Conservation (phyloP, 2,113 vertebrate species). For the Alosa alosa region DNA sequence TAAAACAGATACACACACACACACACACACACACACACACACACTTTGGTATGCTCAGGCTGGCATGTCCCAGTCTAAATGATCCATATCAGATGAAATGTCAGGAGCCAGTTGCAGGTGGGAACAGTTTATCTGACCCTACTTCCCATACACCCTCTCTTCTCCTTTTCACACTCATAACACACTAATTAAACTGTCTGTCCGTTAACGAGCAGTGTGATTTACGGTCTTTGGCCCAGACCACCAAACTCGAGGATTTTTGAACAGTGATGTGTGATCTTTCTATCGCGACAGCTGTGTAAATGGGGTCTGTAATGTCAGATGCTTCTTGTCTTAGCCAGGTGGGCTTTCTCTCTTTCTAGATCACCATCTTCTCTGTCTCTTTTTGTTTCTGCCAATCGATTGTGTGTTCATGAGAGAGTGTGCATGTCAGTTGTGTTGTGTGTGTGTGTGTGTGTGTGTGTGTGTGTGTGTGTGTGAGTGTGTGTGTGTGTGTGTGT, state of each 20-base stretch:
- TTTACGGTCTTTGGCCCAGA: slow-evolving; percentile 41
- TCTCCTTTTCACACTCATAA: slow-evolving; percentile 16
- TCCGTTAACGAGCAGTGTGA: slow-evolving; percentile 48
- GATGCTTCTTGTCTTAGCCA: not conserved
- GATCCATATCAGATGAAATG: slow-evolving; percentile 62
- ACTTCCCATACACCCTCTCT: not conserved
- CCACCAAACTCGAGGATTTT: not conserved
- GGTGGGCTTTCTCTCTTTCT: not conserved
- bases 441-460: slow-evolving; percentile 8
- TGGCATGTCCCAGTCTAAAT: slow-evolving; percentile 16
- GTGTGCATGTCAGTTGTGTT: not conserved
- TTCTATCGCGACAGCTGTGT: not conserved
- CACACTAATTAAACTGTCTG: slow-evolving; percentile 48
- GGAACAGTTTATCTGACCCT: slow-evolving; percentile 31
- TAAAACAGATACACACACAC: too few relatives aligned
- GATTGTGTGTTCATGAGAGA: not conserved
- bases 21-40: not conserved
- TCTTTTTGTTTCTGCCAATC: not conserved
- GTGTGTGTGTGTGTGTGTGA: not conserved
- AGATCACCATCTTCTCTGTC: not conserved
- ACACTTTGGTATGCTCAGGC: not conserved
- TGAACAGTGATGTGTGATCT: not conserved
- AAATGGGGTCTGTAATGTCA: not conserved
- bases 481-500: not conserved
- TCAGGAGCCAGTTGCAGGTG: slow-evolving; percentile 41